Base-by-base conservation (phyloP, 2,888 invertebrate genomes). In the Andricus curvator region DNA sequence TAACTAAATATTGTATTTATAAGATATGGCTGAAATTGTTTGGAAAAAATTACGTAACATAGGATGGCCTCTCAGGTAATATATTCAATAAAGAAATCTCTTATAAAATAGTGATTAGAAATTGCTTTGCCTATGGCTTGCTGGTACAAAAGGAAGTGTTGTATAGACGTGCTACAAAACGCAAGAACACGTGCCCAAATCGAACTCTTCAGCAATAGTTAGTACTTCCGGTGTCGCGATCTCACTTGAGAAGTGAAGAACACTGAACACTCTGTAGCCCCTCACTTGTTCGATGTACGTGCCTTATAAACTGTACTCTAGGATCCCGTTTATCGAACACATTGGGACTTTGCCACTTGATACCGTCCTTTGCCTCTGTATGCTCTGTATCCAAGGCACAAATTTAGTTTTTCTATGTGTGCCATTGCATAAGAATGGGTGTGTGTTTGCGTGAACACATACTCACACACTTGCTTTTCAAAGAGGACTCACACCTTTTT, bases 261-360 rank as follows among this genome's bases (percentile, higher is more conserved):
- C 15, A 62, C 20, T 9, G 56, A 74, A 60, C 56, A 74, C 60
- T 60, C n/a, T 60, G 3, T 11, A 60, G 11, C 8, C 20, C 11
- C 51, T 80, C 83, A 83, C 83, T 84, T 83, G 78, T 81, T 78
- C 79, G 82, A 11, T 11, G n/a, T 56, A 56, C 56, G 56, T 56
- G 56, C 56, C 56, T 56, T 56, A 56, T 56, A 56, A 56, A 56
- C 56, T 56, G 56, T 56, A 56, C 56, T 78, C 81, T 79, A 77
- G 84, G 84, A 86, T 88, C 84, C 85, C 88, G 88, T 88, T 88
- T 83, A 83, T 85, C 83, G 87, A 84, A 78, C 83, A 80, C 86
- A 83, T 84, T 79, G 81, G 66, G 76, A 66, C 81, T 80, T 77
- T 60, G 80, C 79, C 76, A 80, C 81, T 84, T 82, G 80, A 80